These are phyloP conservation scores for Macroramphosus scolopax DNA, from an alignment of 2,797 vertebrate species.

Conservation along the genomic window DNA sequence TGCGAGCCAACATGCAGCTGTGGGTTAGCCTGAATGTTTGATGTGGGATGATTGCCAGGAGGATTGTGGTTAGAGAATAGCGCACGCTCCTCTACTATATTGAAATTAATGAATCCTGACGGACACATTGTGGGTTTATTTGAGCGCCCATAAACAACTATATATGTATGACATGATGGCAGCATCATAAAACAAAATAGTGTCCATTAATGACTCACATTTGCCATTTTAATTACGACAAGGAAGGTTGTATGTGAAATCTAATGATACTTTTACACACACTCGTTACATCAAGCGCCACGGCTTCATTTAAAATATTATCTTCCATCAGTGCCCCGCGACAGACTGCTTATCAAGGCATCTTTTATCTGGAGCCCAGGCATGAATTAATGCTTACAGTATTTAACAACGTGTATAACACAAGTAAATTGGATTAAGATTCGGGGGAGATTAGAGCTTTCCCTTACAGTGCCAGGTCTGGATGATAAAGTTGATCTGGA, in stretches of 20 bases:
- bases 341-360: constrained; percentile 23
- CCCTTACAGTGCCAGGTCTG: constrained; percentile 15
- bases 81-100: not conserved
- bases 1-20: constrained; percentile 16
- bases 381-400: constrained; percentile 4
- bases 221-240: too few species aligned
- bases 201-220: too few species aligned
- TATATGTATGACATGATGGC: not conserved
- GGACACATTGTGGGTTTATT: constrained; percentile 1
- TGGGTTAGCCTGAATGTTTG: constrained; percentile 39
- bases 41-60: constrained; percentile 18
- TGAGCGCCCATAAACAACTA: constrained; percentile 12
- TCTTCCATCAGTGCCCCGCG: constrained; percentile 5
- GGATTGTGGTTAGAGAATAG: not conserved
- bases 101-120: constrained; percentile 23
- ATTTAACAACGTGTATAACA: constrained; percentile 26
- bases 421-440: constrained; percentile 53
- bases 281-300: constrained; percentile 9
- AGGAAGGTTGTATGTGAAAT: too few species aligned
- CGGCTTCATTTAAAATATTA: constrained; percentile 5
- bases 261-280: too few species aligned
- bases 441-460: constrained; percentile 34
- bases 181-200: too few species aligned
- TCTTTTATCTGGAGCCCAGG: constrained; percentile 31
- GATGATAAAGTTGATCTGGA: constrained; percentile 41